Conservation (phyloP, 2,113 vertebrate species). For the Podilymbus podiceps region DNA sequence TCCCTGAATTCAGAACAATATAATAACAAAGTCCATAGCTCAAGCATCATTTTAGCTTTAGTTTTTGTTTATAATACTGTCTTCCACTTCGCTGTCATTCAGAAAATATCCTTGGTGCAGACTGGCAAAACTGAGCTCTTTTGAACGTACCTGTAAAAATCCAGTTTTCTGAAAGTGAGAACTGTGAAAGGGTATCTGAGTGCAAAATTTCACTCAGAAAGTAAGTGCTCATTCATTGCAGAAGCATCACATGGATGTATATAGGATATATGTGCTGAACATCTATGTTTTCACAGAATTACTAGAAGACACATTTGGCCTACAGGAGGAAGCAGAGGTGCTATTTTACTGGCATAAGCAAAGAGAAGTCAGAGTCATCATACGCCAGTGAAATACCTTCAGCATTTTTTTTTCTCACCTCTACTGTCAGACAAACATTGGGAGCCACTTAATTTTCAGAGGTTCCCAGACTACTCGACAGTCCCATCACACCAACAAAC, state of each 20-base stretch:
- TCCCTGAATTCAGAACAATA: background rate
- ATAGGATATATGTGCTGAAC: background rate
- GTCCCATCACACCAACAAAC: background rate
- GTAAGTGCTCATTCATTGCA: background rate
- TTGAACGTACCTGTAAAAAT: background rate
- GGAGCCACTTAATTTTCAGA: background rate
- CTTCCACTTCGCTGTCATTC: background rate
- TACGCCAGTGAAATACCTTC: background rate
- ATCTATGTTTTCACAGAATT: background rate
- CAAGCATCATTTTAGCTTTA: background rate
- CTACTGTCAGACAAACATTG: background rate
- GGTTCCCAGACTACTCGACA: background rate
- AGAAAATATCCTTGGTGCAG: background rate
- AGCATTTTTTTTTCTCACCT: background rate
- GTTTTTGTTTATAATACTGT: background rate
- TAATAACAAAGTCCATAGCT: background rate
- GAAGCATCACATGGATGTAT: background rate
- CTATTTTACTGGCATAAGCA: background rate
- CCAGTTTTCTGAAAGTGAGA: background rate
- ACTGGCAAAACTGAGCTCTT: background rate
- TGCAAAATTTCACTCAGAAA: background rate
- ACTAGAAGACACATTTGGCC: background rate
- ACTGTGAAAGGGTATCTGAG: background rate
- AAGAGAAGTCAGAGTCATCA: background rate
- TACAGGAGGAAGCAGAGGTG: background rate